Evolutionary conservation across 1,140 invertebrate genomes (phyloP), one percentile per base, ranked within the genome.

Genomic region (Atta texana): DNA sequence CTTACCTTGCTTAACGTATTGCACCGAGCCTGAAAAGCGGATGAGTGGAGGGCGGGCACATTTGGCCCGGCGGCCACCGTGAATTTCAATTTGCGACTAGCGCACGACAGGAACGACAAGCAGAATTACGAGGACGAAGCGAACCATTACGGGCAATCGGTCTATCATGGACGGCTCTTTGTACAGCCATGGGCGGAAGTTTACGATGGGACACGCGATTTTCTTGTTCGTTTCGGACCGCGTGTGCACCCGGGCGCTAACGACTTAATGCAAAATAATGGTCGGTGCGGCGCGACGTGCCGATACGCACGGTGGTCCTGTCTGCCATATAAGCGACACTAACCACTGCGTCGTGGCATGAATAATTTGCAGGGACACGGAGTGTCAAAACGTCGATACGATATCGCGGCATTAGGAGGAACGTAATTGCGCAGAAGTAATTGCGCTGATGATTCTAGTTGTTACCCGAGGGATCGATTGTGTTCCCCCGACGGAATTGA

Each of bases 81-180:
- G 78, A 71, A 81, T 81, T 81, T 81, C 78, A 81, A 81, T 81
- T 81, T 81, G 66, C 66, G 78, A 81, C 31, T 57, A 57, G 78
- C 63, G 31, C 64, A 69, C 63, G 77, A 81, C 78, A 71, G 34
- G 31, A 39, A 81, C 77, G 77, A 81, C 77, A 64, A 69, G 77
- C 77, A n/a, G 77, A 81, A 81, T 81, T 81, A 81, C 78, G 75
- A 78, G 59, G 57, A 76, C 55, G 77, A 68, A 39, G 64, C 63
- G 31, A 66, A 44, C 49, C 59, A 78, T 78, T 78, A 78, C 61
- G 61, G 57, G 76, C 76, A 78, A 78, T 78, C 76, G 76, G 59
- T 78, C 59, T 78, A 78, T 78, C 76, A 78, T 66, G 63, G 49
- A 55, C 77, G 77, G 51, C 66, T 39, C 53, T 81, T 81, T 81